These are phyloP conservation scores for Globicephala melas DNA, from an alignment of 2,113 vertebrate species.

Conservation along the genomic window DNA sequence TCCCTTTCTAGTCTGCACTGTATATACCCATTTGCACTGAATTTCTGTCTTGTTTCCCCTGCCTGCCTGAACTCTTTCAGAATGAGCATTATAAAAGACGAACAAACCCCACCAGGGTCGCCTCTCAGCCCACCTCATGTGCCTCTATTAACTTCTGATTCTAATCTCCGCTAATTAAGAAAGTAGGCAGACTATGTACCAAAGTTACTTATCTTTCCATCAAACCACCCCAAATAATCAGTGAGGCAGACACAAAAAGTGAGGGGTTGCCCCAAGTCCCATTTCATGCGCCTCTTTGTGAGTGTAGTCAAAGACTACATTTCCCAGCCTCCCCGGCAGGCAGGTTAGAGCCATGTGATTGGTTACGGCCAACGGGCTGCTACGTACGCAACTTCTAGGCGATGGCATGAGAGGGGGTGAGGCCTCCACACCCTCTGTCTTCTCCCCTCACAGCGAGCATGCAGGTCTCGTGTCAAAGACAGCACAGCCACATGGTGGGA, in stretches of 20 bases:
- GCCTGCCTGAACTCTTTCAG: background rate
- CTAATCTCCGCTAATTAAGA: background rate
- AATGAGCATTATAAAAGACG: background rate
- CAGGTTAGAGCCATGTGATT: background rate
- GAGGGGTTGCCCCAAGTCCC: accelerated
- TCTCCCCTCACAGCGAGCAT: background rate
- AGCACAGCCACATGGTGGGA: background rate
- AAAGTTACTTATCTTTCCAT: background rate
- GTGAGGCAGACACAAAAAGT: background rate
- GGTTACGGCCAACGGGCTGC: background rate
- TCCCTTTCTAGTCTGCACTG: too few relatives aligned
- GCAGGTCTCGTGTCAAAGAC: background rate
- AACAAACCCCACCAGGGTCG: background rate
- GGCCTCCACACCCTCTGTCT: background rate
- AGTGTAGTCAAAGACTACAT: background rate
- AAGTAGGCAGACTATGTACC: background rate
- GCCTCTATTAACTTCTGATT: background rate
- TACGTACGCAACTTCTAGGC: background rate
- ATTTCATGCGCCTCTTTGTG: background rate
- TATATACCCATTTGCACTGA: background rate
- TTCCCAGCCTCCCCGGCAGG: background rate
- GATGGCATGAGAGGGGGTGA: background rate
- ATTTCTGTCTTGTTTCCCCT: background rate
- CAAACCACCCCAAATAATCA: background rate
- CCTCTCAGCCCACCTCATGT: background rate